A percentile compares a stretch with the other conserved stretches of the same genome.
Conservation (phyloP, 1,140 invertebrate species). For the Listronotus bonariensis region DNA sequence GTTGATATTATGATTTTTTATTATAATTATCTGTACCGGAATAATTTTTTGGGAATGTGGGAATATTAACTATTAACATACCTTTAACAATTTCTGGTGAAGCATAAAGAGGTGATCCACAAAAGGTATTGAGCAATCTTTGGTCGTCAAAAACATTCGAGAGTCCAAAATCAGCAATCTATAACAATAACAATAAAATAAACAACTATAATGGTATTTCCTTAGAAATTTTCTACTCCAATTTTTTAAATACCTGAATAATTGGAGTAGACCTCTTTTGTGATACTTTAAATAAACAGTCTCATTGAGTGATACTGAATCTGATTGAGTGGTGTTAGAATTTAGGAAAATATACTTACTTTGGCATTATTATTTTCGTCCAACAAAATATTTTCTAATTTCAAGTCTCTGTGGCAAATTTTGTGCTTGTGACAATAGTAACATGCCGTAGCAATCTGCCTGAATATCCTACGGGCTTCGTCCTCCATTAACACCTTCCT, state of each 20-base stretch:
- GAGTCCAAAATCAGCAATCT: slow-evolving; percentile 98
- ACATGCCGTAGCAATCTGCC: slow-evolving; percentile 96
- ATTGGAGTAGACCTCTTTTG: too few relatives aligned
- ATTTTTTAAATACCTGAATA: too few relatives aligned
- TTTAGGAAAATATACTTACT: slow-evolving; percentile 61
- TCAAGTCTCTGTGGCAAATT: slow-evolving; percentile 97
- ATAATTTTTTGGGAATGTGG: too few relatives aligned
- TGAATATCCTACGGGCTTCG: slow-evolving; percentile 94
- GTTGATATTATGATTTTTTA: too few relatives aligned
- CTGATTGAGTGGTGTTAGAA: too few relatives aligned
- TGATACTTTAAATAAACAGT: too few relatives aligned
- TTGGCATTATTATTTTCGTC: slow-evolving; percentile 96
- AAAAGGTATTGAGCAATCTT: slow-evolving; percentile 90
- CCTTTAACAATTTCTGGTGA: slow-evolving; percentile 99
- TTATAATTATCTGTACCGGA: too few relatives aligned
- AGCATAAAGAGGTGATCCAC: slow-evolving; percentile 96
- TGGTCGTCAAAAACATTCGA: slow-evolving; percentile 97
- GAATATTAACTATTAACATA: too few relatives aligned
- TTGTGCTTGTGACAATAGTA: slow-evolving; percentile 99
- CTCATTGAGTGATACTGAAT: too few relatives aligned
- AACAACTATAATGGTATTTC: slow-evolving; percentile 35
- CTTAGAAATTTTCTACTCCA: too few relatives aligned
- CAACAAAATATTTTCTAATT: slow-evolving; percentile 97
- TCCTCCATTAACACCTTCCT: slow-evolving; percentile 87
- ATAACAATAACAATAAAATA: slow-evolving; percentile 30